These are phyloP conservation scores for Coelopa frigida DNA, from an alignment of 1,140 invertebrate species.

Conservation along the genomic window DNA sequence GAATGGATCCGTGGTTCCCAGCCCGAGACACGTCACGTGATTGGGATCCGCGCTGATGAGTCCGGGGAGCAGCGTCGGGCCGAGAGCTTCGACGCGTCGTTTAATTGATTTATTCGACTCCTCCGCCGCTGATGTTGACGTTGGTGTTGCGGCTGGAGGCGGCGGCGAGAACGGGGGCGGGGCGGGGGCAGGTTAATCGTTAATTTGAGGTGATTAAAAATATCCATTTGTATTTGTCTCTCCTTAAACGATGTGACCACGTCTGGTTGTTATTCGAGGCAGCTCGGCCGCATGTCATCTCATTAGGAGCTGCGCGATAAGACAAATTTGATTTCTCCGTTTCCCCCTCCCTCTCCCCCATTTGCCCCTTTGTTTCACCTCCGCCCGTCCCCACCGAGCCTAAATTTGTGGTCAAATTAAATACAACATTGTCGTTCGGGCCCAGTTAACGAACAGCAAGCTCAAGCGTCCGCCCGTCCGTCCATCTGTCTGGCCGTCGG, in stretches of 20 bases:
- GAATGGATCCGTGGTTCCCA: too few relatives aligned
- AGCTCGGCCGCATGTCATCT: slow-evolving; percentile 42
- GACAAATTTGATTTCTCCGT: slow-evolving; percentile 28
- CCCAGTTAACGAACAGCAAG: too few relatives aligned
- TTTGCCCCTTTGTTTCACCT: slow-evolving; percentile 1
- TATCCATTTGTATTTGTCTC: slow-evolving; percentile 43
- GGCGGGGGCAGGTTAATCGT: too few relatives aligned
- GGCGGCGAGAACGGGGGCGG: too few relatives aligned
- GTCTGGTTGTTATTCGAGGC: slow-evolving; percentile 16
- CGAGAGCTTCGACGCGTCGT: slow-evolving; percentile 7
- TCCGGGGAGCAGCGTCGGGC: too few relatives aligned
- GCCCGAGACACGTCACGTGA: too few relatives aligned
- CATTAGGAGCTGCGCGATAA: slow-evolving; percentile 42
- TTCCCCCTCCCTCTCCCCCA: slow-evolving; percentile 2
- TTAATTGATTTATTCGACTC: slow-evolving; percentile 16
- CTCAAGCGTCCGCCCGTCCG: too few relatives aligned
- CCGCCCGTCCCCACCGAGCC: too few relatives aligned
- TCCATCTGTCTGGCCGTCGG: too few relatives aligned
- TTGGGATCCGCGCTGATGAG: too few relatives aligned
- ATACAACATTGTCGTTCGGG: neutral
- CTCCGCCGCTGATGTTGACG: too few relatives aligned
- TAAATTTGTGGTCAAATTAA: slow-evolving; percentile 7
- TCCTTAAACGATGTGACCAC: slow-evolving; percentile 32
- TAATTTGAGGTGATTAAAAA: slow-evolving; percentile 42
- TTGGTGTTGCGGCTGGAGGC: too few relatives aligned